phyloP scores from a whole-genome alignment of 2,797 vertebrate genomes.

The Phalloptychus januarius region DNA sequence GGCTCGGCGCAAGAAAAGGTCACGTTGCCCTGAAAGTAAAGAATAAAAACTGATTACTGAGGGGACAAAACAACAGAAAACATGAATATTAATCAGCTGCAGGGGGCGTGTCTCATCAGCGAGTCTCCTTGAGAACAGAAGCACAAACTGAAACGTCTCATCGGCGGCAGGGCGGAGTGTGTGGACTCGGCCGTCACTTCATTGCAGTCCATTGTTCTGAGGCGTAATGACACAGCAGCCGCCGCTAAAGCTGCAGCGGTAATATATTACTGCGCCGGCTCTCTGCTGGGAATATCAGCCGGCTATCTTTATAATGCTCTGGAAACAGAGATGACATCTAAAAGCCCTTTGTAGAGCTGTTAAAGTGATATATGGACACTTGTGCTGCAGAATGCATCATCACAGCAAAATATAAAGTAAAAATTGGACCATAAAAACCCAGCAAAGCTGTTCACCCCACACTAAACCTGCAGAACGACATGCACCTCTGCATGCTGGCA shows the following conservation, averaged over 20 bases:
- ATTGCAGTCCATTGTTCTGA: conserved; percentile 48
- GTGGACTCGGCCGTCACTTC: conserved; percentile 26
- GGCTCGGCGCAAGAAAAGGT: conserved; percentile 88
- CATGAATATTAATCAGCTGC: conserved; percentile 69
- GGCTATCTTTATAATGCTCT: conserved; percentile 56
- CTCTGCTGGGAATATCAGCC: conserved; percentile 52
- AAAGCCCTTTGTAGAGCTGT: conserved; percentile 55
- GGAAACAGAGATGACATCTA: conserved; percentile 62
- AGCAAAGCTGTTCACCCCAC: conserved; percentile 16
- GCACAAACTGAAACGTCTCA: conserved; percentile 29
- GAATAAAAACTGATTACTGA: conserved; percentile 32
- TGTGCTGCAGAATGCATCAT: conserved; percentile 23
- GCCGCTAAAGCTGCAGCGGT: conserved; percentile 38
- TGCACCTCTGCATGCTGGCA: not conserved
- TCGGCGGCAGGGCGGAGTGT: not conserved
- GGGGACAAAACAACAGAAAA: conserved; percentile 53
- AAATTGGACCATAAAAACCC: conserved; percentile 39
- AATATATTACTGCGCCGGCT: conserved; percentile 23
- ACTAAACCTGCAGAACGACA: not conserved
- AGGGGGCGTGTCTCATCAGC: conserved; percentile 56
- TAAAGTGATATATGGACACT: conserved; percentile 55
- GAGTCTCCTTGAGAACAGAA: conserved; percentile 54
- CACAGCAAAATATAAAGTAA: conserved; percentile 31
- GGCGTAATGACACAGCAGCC: conserved; percentile 45
- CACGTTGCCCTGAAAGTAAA: conserved; percentile 85